These are phyloP conservation scores for Gasterosteus aculeatus DNA, from an alignment of 2,113 vertebrate genomes.

Conservation along the genomic window DNA sequence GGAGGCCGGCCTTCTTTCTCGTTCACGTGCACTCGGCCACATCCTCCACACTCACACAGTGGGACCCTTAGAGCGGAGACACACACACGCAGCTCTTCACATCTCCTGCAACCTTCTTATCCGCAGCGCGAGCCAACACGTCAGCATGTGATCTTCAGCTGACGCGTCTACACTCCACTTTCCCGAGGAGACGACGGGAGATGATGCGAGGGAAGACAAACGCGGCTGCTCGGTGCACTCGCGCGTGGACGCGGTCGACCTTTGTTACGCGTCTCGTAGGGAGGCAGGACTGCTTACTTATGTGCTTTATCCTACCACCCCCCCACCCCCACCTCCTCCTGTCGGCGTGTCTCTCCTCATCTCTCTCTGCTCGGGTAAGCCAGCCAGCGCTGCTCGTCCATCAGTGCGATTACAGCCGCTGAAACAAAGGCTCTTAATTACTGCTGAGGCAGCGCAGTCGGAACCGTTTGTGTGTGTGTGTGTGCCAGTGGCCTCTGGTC, in stretches of 20 bases:
- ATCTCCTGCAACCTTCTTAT: neutral
- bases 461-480: slow-evolving; percentile 2
- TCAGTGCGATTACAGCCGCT: slow-evolving; percentile 74
- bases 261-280: slow-evolving; percentile 16
- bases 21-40: neutral
- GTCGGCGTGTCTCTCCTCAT: slow-evolving; percentile 14
- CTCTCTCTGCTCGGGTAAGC: slow-evolving; percentile 60
- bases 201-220: slow-evolving; percentile 5
- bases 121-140: slow-evolving; percentile 3
- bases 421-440: slow-evolving; percentile 77
- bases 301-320: slow-evolving; percentile 35
- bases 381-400: slow-evolving; percentile 61
- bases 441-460: slow-evolving; percentile 59
- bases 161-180: slow-evolving; percentile 17
- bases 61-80: no score
- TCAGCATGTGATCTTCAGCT: slow-evolving; percentile 55
- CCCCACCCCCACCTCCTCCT: neutral
- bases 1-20: neutral
- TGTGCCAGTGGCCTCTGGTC: slow-evolving; percentile 6
- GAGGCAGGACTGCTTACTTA: slow-evolving; percentile 43
- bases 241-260: neutral
- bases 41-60: neutral
- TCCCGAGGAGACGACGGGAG: slow-evolving; percentile 9
- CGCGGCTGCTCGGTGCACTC: neutral
- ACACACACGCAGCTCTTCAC: neutral